These are phyloP conservation scores for Agrochola circellaris DNA, from an alignment of 2,888 invertebrate species.

Conservation along the genomic window DNA sequence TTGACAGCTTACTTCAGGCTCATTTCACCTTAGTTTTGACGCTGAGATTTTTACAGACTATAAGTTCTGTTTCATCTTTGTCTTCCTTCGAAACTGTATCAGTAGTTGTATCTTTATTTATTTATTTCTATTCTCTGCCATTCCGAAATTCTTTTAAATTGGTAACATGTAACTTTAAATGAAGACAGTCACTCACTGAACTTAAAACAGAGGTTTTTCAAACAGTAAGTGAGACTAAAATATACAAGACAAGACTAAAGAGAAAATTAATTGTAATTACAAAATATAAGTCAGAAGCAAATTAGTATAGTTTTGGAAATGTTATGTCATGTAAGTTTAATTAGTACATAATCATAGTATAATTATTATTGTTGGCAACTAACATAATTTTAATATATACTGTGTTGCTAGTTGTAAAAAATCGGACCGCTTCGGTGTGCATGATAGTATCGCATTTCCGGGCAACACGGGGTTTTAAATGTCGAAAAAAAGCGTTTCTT, in stretches of 20 bases:
- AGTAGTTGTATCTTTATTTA: background rate
- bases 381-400: conserved; percentile 60
- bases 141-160: background rate
- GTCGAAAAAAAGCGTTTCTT: conserved; percentile 83
- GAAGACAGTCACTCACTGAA: conserved; percentile 17
- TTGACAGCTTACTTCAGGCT: background rate
- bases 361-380: conserved; percentile 64
- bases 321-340: conserved; percentile 73
- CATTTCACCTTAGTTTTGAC: background rate
- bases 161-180: background rate
- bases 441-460: conserved; percentile 88
- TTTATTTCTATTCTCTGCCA: background rate
- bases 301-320: conserved; percentile 61
- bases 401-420: conserved; percentile 71
- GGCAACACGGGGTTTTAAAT: conserved; percentile 80
- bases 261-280: conserved; percentile 54
- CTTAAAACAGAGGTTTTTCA: conserved; percentile 11
- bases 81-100: conserved; percentile 1
- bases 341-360: conserved; percentile 70
- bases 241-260: conserved; percentile 57
- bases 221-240: conserved; percentile 14
- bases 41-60: background rate
- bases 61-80: background rate
- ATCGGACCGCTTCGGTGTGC: conserved; percentile 78
- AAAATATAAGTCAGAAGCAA: conserved; percentile 55